phyloP scores from a whole-genome alignment of 2,888 invertebrate genomes.

The Gastrophysa polygoni region DNA sequence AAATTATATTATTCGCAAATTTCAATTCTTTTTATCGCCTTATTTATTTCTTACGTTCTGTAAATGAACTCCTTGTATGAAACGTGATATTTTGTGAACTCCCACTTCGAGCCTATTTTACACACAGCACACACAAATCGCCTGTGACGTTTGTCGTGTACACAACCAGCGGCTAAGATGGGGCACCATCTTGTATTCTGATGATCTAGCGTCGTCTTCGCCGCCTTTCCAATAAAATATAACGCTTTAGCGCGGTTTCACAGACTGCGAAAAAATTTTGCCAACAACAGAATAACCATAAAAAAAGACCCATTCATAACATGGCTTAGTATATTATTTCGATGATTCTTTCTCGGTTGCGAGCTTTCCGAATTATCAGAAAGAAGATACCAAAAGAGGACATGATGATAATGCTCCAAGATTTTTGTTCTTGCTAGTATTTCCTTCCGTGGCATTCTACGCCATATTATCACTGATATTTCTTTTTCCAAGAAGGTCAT shows the following conservation, averaged over 20 bases:
- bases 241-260: constrained; percentile 60
- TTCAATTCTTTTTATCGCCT: no score
- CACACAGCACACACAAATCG: constrained; percentile 7
- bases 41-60: no score
- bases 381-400: no score
- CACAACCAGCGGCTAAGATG: neutral
- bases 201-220: neutral
- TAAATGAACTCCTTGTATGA: neutral
- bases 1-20: no score
- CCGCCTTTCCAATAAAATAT: constrained; percentile 54
- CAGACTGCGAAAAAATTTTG: constrained; percentile 41
- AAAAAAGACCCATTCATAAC: neutral
- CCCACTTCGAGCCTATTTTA: neutral
- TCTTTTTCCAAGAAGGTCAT: no score
- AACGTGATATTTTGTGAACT: neutral
- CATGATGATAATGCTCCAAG: no score
- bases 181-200: neutral
- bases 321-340: no score
- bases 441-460: no score
- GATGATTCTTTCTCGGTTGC: neutral
- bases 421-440: no score
- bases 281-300: constrained; percentile 20
- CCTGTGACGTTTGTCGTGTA: constrained; percentile 12
- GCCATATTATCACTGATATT: no score
- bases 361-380: no score